Conservation (phyloP, 1,140 invertebrate species). For the Macrobrachium rosenbergii region DNA sequence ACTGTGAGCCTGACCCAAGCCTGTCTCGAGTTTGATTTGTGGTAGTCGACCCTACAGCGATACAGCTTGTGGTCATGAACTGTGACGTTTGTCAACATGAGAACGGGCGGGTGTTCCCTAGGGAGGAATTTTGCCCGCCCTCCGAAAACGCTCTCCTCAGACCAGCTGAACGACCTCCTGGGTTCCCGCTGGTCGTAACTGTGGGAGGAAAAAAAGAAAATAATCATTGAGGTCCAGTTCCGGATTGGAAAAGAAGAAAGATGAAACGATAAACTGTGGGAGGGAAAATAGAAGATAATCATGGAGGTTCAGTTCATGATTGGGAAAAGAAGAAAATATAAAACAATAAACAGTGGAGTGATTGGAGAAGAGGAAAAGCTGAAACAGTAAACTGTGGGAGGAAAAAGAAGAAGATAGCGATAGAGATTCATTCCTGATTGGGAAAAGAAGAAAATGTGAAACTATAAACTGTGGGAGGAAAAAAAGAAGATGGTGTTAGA, state of each 20-base stretch:
- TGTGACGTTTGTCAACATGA: conserved; percentile 49
- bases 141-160: conserved; percentile 52
- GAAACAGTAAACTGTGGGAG: too few species aligned
- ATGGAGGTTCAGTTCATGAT: too few species aligned
- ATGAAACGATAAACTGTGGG: too few species aligned
- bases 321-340: background rate
- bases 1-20: conserved; percentile 60
- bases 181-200: conserved; percentile 50
- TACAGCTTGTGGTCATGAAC: conserved; percentile 50
- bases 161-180: conserved; percentile 37
- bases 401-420: too few species aligned
- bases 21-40: conserved; percentile 61
- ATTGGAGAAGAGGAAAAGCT: too few species aligned
- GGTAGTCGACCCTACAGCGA: conserved; percentile 60
- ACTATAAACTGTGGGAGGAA: too few species aligned
- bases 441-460: too few species aligned
- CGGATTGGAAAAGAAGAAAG: too few species aligned
- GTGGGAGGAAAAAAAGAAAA: background rate
- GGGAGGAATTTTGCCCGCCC: conserved; percentile 56
- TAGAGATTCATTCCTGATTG: too few species aligned
- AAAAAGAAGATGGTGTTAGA: too few species aligned
- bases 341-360: background rate
- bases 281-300: too few species aligned
- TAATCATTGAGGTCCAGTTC: too few species aligned
- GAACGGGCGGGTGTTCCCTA: conserved; percentile 45